A percentile compares a stretch with the other conserved stretches of the same genome.
These are phyloP conservation scores for Neotoma lepida DNA, from an alignment of 2,113 vertebrate species.

Conservation along the genomic window DNA sequence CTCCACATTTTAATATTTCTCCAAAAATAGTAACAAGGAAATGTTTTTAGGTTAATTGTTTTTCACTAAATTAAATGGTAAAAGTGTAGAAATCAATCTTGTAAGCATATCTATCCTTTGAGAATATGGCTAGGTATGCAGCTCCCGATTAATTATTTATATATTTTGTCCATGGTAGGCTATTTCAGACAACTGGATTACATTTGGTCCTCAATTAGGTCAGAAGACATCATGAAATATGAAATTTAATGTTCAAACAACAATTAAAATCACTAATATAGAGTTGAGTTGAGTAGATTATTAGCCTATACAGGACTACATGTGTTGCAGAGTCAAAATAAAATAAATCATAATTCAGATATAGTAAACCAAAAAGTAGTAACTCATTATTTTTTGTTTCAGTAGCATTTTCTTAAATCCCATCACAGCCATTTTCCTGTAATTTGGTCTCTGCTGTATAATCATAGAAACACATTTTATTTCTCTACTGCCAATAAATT, in stretches of 20 bases:
- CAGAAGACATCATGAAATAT: neutral
- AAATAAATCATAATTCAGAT: neutral
- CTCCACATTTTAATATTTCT: neutral
- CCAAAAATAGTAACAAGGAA: neutral
- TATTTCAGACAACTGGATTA: neutral
- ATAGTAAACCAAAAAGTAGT: neutral
- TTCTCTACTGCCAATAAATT: neutral
- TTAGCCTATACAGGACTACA: neutral
- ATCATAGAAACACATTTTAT: rapidly evolving
- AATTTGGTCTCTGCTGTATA: neutral
- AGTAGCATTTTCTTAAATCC: neutral
- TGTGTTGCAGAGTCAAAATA: neutral
- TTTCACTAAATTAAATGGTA: neutral
- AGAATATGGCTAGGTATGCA: neutral
- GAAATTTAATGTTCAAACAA: neutral
- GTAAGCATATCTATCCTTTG: neutral
- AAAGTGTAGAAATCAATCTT: neutral
- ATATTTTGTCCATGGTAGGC: neutral
- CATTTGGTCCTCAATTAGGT: neutral
- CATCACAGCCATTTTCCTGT: neutral
- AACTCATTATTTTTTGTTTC: neutral
- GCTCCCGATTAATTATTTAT: neutral
- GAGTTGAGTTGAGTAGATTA: neutral
- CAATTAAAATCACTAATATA: neutral
- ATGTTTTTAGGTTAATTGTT: neutral